These are phyloP conservation scores for Corydoras maculifer DNA, from an alignment of 2,113 vertebrate genomes.

Conservation along the genomic window DNA sequence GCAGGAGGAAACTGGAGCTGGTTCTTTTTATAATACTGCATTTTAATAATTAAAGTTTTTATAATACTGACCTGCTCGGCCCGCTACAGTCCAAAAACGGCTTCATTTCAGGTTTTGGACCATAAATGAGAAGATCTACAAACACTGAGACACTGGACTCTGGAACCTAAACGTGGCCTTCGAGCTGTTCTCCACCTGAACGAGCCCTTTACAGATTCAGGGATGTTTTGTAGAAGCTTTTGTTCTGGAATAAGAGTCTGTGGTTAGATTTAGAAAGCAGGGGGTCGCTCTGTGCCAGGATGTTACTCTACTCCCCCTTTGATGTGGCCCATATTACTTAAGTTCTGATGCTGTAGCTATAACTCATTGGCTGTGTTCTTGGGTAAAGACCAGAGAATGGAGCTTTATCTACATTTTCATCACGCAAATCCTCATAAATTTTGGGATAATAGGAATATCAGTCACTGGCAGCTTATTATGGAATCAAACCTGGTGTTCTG, in stretches of 20 bases:
- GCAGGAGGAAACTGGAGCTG: no score
- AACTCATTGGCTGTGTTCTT: background rate
- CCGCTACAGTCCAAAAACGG: no score
- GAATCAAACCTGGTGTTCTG: conserved; percentile 34
- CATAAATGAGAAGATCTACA: no score
- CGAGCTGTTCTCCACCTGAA: background rate
- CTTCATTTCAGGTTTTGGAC: no score
- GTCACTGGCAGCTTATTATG: conserved; percentile 7
- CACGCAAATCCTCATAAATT: no score
- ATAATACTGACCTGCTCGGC: no score
- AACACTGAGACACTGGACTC: no score
- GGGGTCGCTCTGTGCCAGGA: background rate
- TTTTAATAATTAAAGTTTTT: no score
- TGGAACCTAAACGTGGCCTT: background rate
- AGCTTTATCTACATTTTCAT: background rate
- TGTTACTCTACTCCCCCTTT: background rate
- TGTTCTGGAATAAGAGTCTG: background rate
- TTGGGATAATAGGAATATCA: background rate
- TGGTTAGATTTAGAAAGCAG: background rate
- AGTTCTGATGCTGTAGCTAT: background rate
- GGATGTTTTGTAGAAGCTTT: background rate
- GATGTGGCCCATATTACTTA: background rate
- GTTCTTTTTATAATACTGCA: no score
- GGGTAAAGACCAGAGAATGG: background rate
- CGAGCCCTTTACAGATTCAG: background rate